Percentiles rank a stretch among this genome's conserved stretches.
phyloP scores from a whole-genome alignment of 2,113 vertebrate species.

The Salminus brasiliensis region DNA sequence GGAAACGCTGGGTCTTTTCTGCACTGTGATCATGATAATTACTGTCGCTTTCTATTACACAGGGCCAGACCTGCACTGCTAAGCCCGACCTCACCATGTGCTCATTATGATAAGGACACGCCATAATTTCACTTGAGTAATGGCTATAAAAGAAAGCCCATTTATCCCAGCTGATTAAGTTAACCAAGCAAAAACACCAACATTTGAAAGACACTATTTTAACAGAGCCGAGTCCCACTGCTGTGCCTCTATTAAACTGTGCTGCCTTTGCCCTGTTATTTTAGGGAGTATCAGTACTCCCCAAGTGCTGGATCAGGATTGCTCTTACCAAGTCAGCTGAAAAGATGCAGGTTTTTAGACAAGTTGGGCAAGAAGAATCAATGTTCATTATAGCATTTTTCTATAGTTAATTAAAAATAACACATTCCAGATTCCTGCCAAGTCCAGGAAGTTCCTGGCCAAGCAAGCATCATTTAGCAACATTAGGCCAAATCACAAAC shows the following conservation, averaged over 20 bases:
- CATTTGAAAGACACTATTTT: conserved; percentile 5
- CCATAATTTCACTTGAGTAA: conserved; percentile 50
- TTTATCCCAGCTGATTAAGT: conserved; percentile 42
- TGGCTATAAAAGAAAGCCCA: conserved; percentile 23
- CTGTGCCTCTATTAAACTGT: not conserved
- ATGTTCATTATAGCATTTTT: not conserved
- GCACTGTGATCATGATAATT: conserved; percentile 56
- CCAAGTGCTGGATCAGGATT: not conserved
- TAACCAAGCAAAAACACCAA: conserved; percentile 42
- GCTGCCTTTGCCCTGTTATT: conserved; percentile 4
- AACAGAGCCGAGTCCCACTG: not conserved
- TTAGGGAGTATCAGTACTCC: not conserved
- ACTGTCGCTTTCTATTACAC: conserved; percentile 47
- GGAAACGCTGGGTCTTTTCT: conserved; percentile 50
- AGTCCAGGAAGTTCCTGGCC: not conserved
- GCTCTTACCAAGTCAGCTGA: not conserved
- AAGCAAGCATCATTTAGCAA: not conserved
- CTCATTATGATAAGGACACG: conserved; percentile 32
- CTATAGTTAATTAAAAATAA: not conserved
- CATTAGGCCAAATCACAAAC: conserved; percentile 13
- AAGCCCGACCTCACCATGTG: not conserved
- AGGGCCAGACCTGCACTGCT: conserved; percentile 31
- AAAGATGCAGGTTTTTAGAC: not conserved
- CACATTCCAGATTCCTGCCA: not conserved
- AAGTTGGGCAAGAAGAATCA: not conserved